Percentiles rank a stretch among this genome's conserved stretches.
Evolutionary conservation across 2,888 invertebrate genomes (phyloP).

Genomic region (Dugesia japonica): DNA sequence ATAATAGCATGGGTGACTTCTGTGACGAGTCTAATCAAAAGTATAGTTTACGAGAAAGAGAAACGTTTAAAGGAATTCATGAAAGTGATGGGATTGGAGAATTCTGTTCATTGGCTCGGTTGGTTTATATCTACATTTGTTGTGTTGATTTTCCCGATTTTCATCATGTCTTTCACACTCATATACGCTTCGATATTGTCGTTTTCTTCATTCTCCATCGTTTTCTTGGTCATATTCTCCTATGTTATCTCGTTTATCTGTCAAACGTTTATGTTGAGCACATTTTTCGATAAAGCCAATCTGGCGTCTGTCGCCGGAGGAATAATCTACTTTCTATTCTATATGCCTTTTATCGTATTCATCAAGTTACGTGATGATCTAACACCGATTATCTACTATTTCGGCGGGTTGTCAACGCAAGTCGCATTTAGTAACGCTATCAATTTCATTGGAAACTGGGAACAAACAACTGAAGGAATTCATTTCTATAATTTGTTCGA

Average conservation of each 20-base stretch:
- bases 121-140: slow-evolving; percentile 53
- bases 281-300: slow-evolving; percentile 54
- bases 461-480: slow-evolving; percentile 57
- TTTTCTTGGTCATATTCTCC: slow-evolving; percentile 56
- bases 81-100: slow-evolving; percentile 53
- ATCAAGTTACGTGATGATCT: slow-evolving; percentile 42
- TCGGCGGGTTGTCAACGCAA: slow-evolving; percentile 63
- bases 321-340: slow-evolving; percentile 47
- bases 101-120: slow-evolving; percentile 53
- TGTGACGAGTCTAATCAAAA: slow-evolving; percentile 49
- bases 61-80: slow-evolving; percentile 51
- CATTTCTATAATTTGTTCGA: slow-evolving; percentile 53
- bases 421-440: slow-evolving; percentile 68
- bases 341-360: slow-evolving; percentile 46
- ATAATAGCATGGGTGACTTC: slow-evolving; percentile 50
- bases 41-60: slow-evolving; percentile 52
- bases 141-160: slow-evolving; percentile 53
- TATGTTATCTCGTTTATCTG: slow-evolving; percentile 51
- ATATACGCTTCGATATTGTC: slow-evolving; percentile 58
- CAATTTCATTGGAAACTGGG: slow-evolving; percentile 59
- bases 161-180: slow-evolving; percentile 51
- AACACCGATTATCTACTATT: slow-evolving; percentile 35
- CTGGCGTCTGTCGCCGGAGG: slow-evolving; percentile 51
- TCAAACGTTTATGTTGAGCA: slow-evolving; percentile 51
- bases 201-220: slow-evolving; percentile 55